These are phyloP conservation scores for Molossus alvarezi DNA, from an alignment of 2,797 vertebrate species.

Conservation along the genomic window DNA sequence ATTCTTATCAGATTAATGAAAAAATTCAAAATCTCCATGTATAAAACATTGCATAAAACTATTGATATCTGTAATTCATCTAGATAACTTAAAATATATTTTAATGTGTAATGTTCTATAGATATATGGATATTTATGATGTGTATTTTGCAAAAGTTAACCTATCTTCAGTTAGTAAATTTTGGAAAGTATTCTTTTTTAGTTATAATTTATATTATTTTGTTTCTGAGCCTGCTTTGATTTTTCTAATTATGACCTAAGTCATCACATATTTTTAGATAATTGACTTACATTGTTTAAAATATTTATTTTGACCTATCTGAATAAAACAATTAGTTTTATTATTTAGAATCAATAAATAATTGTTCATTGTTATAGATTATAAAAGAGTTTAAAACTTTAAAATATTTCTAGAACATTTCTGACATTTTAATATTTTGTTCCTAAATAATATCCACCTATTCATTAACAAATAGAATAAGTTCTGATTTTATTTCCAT, in stretches of 20 bases:
- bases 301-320: constrained; percentile 39
- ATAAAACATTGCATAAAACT: not conserved
- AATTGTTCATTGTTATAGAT: not conserved
- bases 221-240: not conserved
- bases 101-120: not conserved
- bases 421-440: constrained; percentile 25
- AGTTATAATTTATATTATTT: not conserved
- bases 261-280: not conserved
- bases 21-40: not conserved
- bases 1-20: not conserved
- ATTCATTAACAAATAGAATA: not conserved
- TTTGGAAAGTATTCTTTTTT: not conserved
- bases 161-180: constrained; percentile 1
- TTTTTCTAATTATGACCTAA: constrained; percentile 1
- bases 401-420: not conserved
- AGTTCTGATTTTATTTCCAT: constrained; percentile 32
- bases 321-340: not conserved
- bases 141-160: constrained; percentile 27
- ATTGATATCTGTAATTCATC: not conserved
- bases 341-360: constrained; percentile 22
- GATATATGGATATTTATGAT: not conserved
- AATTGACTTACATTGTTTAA: constrained; percentile 2
- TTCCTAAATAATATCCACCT: not conserved
- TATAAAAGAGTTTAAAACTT: not conserved
- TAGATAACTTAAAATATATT: not conserved